A percentile compares a stretch with the other conserved stretches of the same genome.
phyloP scores from a whole-genome alignment of 2,113 vertebrate genomes.

The Pelecanoides urinatrix region DNA sequence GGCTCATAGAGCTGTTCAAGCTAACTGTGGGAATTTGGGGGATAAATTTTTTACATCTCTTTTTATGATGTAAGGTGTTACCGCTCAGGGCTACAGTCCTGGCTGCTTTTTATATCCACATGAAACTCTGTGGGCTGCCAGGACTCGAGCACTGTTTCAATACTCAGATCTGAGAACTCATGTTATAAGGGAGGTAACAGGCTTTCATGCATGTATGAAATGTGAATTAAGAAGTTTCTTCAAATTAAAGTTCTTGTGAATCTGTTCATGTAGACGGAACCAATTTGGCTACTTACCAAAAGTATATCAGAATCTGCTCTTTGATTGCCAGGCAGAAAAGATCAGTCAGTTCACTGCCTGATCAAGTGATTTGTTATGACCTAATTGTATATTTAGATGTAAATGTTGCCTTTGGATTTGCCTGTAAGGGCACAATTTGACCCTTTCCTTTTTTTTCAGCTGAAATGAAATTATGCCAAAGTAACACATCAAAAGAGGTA shows the following conservation, averaged over 20 bases:
- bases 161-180: neutral
- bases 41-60: neutral
- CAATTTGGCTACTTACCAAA: neutral
- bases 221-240: neutral
- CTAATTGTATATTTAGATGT: constrained; percentile 24
- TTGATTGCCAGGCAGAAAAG: constrained; percentile 5
- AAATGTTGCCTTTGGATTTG: constrained; percentile 22
- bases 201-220: neutral
- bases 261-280: neutral
- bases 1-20: neutral
- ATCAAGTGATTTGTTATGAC: constrained; percentile 19
- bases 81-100: neutral
- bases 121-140: constrained; percentile 4
- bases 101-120: neutral
- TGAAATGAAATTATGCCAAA: constrained; percentile 23
- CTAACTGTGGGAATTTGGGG: neutral
- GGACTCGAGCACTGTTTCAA: neutral
- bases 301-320: constrained; percentile 13
- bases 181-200: neutral
- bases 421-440: neutral
- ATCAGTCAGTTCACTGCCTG: neutral
- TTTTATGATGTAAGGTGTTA: neutral
- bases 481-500: constrained; percentile 4
- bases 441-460: neutral
- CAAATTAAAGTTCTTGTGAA: neutral